These are phyloP conservation scores for Lamprologus lemairii DNA, from an alignment of 2,113 vertebrate genomes.

Conservation along the genomic window DNA sequence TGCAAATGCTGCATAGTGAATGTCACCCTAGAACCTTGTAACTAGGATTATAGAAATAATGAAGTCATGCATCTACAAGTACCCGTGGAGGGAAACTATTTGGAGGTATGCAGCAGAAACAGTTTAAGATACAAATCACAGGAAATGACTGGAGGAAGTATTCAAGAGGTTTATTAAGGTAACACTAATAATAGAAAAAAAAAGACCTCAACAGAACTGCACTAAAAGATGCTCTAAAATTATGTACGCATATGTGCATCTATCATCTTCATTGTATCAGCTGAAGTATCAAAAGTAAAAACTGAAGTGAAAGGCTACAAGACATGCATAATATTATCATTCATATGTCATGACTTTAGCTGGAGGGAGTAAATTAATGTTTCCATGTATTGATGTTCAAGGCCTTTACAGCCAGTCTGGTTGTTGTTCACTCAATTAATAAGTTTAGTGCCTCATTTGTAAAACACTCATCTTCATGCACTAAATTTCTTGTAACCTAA, in stretches of 20 bases:
- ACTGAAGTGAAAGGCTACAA: not conserved
- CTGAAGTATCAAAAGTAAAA: not conserved
- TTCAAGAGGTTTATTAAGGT: not conserved
- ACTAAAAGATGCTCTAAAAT: not conserved
- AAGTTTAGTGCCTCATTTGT: not conserved
- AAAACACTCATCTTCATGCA: not conserved
- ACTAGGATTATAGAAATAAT: not conserved
- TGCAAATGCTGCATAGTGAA: not conserved
- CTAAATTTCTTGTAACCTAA: not conserved
- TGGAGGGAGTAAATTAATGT: not conserved
- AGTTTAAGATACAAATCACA: not conserved
- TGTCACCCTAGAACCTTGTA: not conserved
- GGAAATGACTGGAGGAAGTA: not conserved
- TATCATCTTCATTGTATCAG: not conserved
- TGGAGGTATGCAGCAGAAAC: not conserved
- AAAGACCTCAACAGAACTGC: not conserved
- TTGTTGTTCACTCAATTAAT: not conserved
- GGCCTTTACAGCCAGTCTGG: not conserved
- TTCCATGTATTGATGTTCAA: not conserved
- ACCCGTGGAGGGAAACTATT: not conserved
- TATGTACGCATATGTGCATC: not conserved
- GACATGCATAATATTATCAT: not conserved
- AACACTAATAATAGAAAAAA: not conserved
- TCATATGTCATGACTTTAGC: not conserved
- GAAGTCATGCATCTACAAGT: not conserved